A percentile compares a stretch with the other conserved stretches of the same genome.
These are phyloP conservation scores for Callosobruchus maculatus DNA, from an alignment of 2,888 invertebrate genomes.

Conservation along the genomic window DNA sequence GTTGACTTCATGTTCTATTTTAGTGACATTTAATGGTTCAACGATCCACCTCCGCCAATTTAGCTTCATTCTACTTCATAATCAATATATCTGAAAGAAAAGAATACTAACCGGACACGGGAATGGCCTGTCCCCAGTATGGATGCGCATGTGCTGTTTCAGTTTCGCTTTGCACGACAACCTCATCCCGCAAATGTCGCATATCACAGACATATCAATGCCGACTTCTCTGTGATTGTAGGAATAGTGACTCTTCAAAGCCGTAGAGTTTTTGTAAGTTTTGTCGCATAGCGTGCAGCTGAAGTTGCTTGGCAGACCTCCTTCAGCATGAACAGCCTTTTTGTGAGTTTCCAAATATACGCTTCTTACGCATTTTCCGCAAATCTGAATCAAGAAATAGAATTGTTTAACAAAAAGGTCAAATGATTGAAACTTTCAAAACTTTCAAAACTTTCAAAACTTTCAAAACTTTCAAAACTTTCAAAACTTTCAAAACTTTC, in stretches of 20 bases:
- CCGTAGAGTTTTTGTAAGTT: slow-evolving; percentile 17
- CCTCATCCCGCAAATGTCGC: slow-evolving; percentile 22
- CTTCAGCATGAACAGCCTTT: slow-evolving; percentile 17
- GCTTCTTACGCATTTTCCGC: slow-evolving; percentile 52
- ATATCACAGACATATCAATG: slow-evolving; percentile 19
- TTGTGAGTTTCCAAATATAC: slow-evolving; percentile 18
- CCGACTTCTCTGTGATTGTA: slow-evolving; percentile 20
- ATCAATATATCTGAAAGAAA: too few species aligned
- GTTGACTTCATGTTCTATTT: too few species aligned
- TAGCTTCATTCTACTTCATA: too few species aligned
- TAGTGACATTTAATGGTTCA: too few species aligned
- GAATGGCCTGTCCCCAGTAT: slow-evolving; percentile 52
- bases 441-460: too few species aligned
- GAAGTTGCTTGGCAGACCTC: slow-evolving; percentile 11
- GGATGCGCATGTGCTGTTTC: slow-evolving; percentile 50
- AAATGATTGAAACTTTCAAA: not conserved
- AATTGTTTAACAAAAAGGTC: not conserved
- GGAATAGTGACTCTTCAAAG: slow-evolving; percentile 18
- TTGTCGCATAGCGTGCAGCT: slow-evolving; percentile 19
- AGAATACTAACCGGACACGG: slow-evolving; percentile 18
- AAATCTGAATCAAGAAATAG: slow-evolving; percentile 34
- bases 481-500: too few species aligned
- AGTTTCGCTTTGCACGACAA: slow-evolving; percentile 40
- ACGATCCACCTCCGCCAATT: too few species aligned
- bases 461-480: too few species aligned